Percentiles rank a stretch among this genome's conserved stretches.
phyloP scores from a whole-genome alignment of 2,113 vertebrate species.

The Muntiacus muntjak region DNA sequence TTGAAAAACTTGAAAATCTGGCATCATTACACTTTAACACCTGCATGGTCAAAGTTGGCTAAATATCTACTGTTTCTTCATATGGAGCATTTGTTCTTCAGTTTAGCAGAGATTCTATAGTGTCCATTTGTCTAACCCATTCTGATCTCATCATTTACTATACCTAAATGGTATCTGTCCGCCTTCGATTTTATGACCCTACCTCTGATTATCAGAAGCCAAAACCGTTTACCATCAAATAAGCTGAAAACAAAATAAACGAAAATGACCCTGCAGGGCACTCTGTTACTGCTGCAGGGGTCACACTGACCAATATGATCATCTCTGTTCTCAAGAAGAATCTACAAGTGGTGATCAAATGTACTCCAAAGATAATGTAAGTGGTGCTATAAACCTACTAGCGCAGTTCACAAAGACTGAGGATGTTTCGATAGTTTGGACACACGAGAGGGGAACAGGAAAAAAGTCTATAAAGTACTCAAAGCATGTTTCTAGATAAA shows the following conservation, averaged over 20 bases:
- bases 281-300: not conserved
- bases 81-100: not conserved
- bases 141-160: not conserved
- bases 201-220: not conserved
- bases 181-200: not conserved
- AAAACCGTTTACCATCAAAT: not conserved
- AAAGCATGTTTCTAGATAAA: not conserved
- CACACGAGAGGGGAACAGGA: rapidly evolving
- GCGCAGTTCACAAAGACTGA: rapidly evolving
- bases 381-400: not conserved
- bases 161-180: not conserved
- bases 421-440: not conserved
- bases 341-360: not conserved
- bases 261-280: not conserved
- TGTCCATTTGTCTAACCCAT: not conserved
- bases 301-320: not conserved
- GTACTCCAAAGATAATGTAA: not conserved
- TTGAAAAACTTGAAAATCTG: not conserved
- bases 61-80: not conserved
- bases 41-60: not conserved
- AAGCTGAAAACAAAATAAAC: not conserved
- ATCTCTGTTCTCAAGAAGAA: not conserved
- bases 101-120: not conserved
- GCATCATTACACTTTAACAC: not conserved
- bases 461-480: not conserved